These are phyloP conservation scores for Melipona beecheii DNA, from an alignment of 2,888 invertebrate species.

Conservation along the genomic window DNA sequence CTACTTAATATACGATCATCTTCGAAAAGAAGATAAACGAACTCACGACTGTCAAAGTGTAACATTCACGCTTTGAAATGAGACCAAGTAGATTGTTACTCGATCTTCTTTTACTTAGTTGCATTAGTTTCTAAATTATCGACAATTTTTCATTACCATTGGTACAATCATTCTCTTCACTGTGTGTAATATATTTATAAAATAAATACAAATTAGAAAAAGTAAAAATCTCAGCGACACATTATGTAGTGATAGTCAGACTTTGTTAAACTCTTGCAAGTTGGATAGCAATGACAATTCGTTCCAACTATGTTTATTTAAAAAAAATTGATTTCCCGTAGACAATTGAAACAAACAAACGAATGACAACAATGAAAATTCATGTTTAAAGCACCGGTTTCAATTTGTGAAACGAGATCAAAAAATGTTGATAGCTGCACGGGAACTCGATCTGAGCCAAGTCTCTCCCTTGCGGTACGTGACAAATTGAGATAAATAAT, in stretches of 20 bases:
- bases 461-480: slow-evolving; percentile 57
- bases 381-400: not conserved
- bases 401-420: not conserved
- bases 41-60: too few species aligned
- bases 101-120: too few species aligned
- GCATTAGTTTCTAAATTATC: too few species aligned
- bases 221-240: not conserved
- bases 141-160: too few species aligned
- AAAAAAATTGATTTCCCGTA: not conserved
- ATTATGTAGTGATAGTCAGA: not conserved
- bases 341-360: not conserved
- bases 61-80: too few species aligned
- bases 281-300: not conserved
- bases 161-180: too few species aligned
- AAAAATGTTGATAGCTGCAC: not conserved
- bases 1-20: too few species aligned
- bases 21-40: too few species aligned
- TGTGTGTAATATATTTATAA: not conserved
- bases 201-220: not conserved
- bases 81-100: too few species aligned
- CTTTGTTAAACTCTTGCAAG: not conserved
- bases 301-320: not conserved
- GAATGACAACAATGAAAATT: not conserved
- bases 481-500: slow-evolving; percentile 83
- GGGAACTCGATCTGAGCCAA: slow-evolving; percentile 28